These are phyloP conservation scores for Phania funesta DNA, from an alignment of 2,888 invertebrate genomes.

Conservation along the genomic window DNA sequence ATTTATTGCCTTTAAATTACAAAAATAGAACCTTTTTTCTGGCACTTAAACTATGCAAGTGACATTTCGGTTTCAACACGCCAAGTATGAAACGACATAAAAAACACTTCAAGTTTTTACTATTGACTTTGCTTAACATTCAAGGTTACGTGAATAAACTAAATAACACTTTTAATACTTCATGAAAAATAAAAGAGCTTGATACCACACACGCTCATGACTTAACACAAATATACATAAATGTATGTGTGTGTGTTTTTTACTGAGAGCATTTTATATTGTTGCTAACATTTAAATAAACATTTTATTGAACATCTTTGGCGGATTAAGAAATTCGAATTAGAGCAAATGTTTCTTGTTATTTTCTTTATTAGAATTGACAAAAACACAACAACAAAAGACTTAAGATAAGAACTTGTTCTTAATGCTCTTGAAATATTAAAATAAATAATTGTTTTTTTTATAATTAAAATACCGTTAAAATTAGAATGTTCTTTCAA, in stretches of 20 bases:
- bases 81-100: background rate
- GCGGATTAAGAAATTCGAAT: conserved; percentile 4
- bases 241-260: background rate
- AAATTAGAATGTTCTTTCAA: conserved; percentile 32
- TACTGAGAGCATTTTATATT: conserved; percentile 24
- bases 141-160: conserved; percentile 42
- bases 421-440: background rate
- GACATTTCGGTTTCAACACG: conserved; percentile 17
- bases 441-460: background rate
- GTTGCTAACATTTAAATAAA: conserved; percentile 9
- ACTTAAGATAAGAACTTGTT: conserved; percentile 43
- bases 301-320: background rate
- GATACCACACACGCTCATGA: background rate
- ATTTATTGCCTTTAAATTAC: conserved; percentile 20
- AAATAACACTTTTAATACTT: background rate
- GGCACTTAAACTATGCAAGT: background rate
- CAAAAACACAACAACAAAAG: background rate
- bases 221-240: background rate
- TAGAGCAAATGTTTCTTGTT: conserved; percentile 9
- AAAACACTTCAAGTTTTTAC: background rate
- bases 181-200: background rate
- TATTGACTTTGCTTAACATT: conserved; percentile 59
- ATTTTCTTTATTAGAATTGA: background rate
- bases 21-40: conserved; percentile 47
- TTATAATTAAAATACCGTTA: conserved; percentile 15